Evolutionary conservation across 1,140 invertebrate species (phyloP), one percentile per base, ranked within the genome.

Genomic region (Brachionus rotundiformis): DNA sequence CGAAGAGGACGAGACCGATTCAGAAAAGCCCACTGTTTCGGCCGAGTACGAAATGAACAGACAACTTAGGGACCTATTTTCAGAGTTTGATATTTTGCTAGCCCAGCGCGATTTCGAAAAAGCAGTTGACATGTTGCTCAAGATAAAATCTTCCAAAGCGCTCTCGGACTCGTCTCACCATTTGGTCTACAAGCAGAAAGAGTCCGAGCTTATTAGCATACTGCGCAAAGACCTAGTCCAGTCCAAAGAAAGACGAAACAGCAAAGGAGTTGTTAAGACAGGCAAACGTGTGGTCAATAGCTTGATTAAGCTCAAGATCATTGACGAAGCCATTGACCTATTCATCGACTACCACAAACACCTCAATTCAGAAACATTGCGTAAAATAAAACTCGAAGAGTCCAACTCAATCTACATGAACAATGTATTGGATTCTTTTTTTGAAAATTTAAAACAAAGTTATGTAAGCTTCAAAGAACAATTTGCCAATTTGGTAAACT

Each of bases 321-420:
- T 39, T 49, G 76, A 79, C 36, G 76, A 79, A 79, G 76, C 76
- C 7, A 79, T 79, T 13, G 76, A 79, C 25, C 31, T 79, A 2
- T 79, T 79, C 47, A 79, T 79, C 8, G 76, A 79, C 76, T 79
- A 79, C 23, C 76, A 79, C 25, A 79, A 79, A 39, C 47, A 79
- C 33, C 47, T 79, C 16, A 79, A 79, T 19, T 54, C 76, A 19
- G 76, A 79, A 41, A 79, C 76, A 33, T 13, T 79, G 10, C 13
- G 27, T 5, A 54, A 63, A 54, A 79, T 79, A 54, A 79, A 79
- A 61, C 76, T 79, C 3, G 76, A 79, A 79, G 76, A 79, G n/a
- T 79, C 76, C 0, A 79, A 79, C 19, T 39, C 47, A 16, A 63
- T 79, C 19, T 79, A 79, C 33, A 79, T 79, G 76, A 79, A 79